Evolutionary conservation across 1,140 invertebrate genomes (phyloP), one percentile per base, ranked within the genome.

Genomic region (Manduca sexta): DNA sequence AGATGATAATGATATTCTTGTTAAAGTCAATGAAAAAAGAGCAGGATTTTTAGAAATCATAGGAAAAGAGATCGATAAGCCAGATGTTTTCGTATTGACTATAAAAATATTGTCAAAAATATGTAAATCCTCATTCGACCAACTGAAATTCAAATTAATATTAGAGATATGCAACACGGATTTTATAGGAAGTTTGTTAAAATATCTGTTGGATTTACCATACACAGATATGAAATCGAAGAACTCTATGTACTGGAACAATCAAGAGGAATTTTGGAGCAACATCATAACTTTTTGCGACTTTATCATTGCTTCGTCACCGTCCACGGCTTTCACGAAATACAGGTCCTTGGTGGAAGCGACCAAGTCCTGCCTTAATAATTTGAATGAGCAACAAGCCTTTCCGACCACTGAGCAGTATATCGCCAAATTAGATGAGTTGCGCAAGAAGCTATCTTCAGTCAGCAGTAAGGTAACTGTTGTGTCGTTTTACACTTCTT

Each of bases 211-310:
- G 51, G 55, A 76, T 18, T 60, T 87, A 37, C 76, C 75, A 8
- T 82, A 81, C 31, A 52, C 61, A 4, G 50, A 59, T 7, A 44
- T 35, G 21, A 67, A 68, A 8, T 33, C 52, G 2, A 38, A 61
- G 16, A 80, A 80, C 38, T 66, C 51, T 14, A 48, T 78, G 39
- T 87, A 86, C 37, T 88, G 86, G 87, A 65, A 67, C 6, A 60
- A 82, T 43, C 56, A 62, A 56, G 59, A 61, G 15, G 47, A 56
- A 15, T 88, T 88, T 72, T 88, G 82, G 76, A 39, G 49, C 0
- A 76, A 85, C 54, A 69, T 86, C 17, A 50, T 80, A 10, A 49
- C 30, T 39, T 72, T 81, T 56, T 70, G 56, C 49, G 66, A 77
- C 50, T 68, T 42, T n/a, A 65, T 87, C 7, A 66, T 74, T 12